Evolutionary conservation across 2,113 vertebrate genomes (phyloP).

Genomic region (Struthidea cinerea): DNA sequence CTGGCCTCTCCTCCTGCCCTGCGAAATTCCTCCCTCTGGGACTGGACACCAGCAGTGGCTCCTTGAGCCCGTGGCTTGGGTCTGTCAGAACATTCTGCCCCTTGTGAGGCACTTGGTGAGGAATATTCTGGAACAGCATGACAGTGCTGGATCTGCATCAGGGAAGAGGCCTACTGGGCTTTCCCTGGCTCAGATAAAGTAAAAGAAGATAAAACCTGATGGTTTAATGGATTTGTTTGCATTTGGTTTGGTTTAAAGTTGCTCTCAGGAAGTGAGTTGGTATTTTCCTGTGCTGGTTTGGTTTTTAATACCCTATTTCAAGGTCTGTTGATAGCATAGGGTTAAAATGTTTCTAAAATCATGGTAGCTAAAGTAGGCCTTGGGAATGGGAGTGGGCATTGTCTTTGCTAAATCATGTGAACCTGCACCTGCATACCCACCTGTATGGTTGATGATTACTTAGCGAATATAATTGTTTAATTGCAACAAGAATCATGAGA

Average conservation of each 20-base stretch:
- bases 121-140: accelerated
- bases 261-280: accelerated
- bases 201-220: neutral
- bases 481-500: no score
- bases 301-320: accelerated
- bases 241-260: neutral
- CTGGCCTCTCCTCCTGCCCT: neutral
- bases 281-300: accelerated
- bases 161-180: accelerated
- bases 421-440: no score
- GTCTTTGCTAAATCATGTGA: no score
- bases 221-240: neutral
- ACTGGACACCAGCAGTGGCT: accelerated
- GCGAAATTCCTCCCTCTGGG: no score
- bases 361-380: no score
- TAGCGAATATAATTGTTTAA: no score
- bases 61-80: accelerated
- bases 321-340: no score
- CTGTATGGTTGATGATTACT: no score
- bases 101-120: accelerated
- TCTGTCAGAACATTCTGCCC: accelerated
- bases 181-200: no score
- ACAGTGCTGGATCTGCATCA: accelerated
- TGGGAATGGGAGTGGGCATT: no score
- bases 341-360: no score